A percentile compares a stretch with the other conserved stretches of the same genome.
Conservation (phyloP, 2,113 vertebrate genomes). For the Xenotilapia leptura region DNA sequence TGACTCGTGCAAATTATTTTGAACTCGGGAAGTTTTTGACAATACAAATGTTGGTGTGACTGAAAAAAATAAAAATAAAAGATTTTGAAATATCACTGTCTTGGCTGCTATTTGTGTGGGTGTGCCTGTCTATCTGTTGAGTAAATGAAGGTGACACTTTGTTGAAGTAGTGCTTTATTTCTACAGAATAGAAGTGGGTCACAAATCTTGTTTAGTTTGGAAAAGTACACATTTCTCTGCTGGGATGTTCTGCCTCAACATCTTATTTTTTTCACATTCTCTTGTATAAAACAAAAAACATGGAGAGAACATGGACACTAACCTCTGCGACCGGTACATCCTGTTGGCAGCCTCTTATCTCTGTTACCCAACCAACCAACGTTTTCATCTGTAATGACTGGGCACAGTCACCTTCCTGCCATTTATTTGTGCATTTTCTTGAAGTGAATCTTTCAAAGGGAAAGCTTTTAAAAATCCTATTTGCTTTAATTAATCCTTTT, state of each 20-base stretch:
- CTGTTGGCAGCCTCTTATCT: conserved; percentile 28
- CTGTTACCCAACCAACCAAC: conserved; percentile 20
- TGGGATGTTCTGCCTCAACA: background rate
- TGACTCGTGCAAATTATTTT: conserved; percentile 56
- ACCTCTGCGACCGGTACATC: background rate
- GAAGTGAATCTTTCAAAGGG: background rate
- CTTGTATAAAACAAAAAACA: background rate
- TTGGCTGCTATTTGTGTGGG: background rate
- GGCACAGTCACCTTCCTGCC: background rate
- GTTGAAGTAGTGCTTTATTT: conserved; percentile 1
- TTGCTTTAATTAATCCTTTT: background rate
- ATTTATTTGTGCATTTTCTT: background rate
- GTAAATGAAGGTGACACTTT: background rate
- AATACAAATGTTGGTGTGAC: conserved; percentile 40
- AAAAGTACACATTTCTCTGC: background rate
- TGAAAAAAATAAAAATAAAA: conserved; percentile 42
- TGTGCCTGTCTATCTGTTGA: background rate
- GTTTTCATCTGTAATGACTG: background rate
- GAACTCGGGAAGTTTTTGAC: conserved; percentile 53
- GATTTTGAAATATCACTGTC: conserved; percentile 43
- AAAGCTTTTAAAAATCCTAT: background rate
- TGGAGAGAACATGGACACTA: background rate
- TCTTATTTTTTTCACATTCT: background rate
- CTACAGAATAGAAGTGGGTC: background rate
- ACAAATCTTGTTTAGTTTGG: background rate